A percentile compares a stretch with the other conserved stretches of the same genome.
Evolutionary conservation across 2,888 invertebrate genomes (phyloP).

Genomic region (Diplolepis rosae): DNA sequence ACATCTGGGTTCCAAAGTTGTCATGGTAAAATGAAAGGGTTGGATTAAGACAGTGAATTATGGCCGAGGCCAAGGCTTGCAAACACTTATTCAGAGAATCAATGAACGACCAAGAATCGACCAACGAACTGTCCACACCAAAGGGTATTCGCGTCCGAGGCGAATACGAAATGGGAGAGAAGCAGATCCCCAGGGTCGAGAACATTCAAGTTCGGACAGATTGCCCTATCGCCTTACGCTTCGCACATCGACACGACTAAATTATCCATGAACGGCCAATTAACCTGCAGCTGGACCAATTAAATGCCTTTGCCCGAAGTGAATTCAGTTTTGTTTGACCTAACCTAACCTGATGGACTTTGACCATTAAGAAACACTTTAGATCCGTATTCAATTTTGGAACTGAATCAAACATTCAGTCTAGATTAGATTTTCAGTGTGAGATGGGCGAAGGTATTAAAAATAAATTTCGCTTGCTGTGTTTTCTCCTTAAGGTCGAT

Average conservation of each 20-base stretch:
- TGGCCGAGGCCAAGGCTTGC: conserved; percentile 35
- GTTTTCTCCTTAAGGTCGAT: conserved; percentile 51
- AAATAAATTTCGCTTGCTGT: conserved; percentile 32
- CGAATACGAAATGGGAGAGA: conserved; percentile 65
- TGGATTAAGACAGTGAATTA: conserved; percentile 35
- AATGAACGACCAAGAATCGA: conserved; percentile 49
- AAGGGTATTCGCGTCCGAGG: conserved; percentile 43
- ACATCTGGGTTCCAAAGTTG: conserved; percentile 3
- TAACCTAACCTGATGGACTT: conserved; percentile 3
- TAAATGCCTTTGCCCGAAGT: conserved; percentile 46
- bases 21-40: conserved; percentile 18
- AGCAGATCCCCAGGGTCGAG: conserved; percentile 51
- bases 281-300: conserved; percentile 63
- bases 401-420: no score
- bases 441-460: neutral
- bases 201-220: conserved; percentile 45
- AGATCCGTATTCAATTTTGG: neutral
- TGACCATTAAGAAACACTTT: neutral
- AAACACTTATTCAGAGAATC: conserved; percentile 24
- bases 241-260: conserved; percentile 63
- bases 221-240: conserved; percentile 64
- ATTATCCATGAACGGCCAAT: conserved; percentile 73
- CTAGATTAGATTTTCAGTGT: neutral
- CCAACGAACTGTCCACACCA: conserved; percentile 45
- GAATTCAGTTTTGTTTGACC: conserved; percentile 38